phyloP scores from a whole-genome alignment of 2,113 vertebrate genomes.

The Megatriorchis doriae region DNA sequence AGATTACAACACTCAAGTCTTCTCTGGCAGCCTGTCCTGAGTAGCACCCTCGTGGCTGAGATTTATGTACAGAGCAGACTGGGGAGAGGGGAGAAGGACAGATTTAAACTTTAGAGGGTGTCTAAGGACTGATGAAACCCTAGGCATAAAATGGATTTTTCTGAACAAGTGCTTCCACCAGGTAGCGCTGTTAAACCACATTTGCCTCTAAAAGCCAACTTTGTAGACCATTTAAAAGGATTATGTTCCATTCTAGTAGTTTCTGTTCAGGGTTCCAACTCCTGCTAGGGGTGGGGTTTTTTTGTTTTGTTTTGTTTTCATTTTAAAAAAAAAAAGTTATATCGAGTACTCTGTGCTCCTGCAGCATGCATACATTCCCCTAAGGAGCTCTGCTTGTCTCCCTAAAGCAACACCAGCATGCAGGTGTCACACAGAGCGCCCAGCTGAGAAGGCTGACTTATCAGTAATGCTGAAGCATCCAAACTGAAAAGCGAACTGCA shows the following conservation, averaged over 20 bases:
- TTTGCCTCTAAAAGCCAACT: background rate
- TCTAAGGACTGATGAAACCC: fast-evolving
- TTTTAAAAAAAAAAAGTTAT: fast-evolving
- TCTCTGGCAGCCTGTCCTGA: background rate
- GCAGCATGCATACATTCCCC: background rate
- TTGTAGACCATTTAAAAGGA: fast-evolving
- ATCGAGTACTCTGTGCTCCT: fast-evolving
- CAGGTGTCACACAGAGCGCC: fast-evolving
- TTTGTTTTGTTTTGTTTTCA: background rate
- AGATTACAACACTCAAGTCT: background rate
- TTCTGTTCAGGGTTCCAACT: background rate
- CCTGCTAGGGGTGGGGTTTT: background rate
- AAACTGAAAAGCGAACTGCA: fast-evolving
- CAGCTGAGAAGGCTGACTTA: fast-evolving
- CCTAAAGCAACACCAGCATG: background rate
- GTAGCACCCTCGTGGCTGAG: background rate
- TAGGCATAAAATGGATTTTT: fast-evolving
- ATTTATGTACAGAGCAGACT: fast-evolving
- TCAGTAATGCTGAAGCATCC: background rate
- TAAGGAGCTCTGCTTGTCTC: background rate
- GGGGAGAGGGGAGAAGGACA: background rate
- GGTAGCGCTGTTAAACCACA: background rate
- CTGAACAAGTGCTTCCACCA: background rate
- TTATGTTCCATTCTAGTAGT: background rate
- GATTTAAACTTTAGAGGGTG: too few relatives aligned